A percentile compares a stretch with the other conserved stretches of the same genome.
Conservation (phyloP, 2,113 vertebrate species). For the Puffinus mauretanicus region DNA sequence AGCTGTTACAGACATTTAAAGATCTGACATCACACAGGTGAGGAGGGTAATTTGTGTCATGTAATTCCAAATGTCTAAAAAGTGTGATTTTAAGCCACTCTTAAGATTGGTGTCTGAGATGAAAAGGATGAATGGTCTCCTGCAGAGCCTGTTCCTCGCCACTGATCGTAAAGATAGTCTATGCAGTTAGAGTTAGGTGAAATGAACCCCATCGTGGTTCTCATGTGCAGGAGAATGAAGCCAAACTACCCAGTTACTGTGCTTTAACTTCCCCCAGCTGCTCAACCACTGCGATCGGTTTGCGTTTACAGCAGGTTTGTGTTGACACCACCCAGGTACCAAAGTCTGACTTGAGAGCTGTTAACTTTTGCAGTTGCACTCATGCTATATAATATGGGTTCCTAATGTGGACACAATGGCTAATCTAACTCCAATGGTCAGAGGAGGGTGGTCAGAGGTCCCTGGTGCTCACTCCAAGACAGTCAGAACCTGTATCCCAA, state of each 20-base stretch:
- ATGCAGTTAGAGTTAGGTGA: neutral
- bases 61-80: neutral
- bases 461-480: neutral
- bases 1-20: neutral
- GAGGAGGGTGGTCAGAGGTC: neutral
- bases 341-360: neutral
- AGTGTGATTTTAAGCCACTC: neutral
- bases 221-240: neutral
- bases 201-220: neutral
- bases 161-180: no score
- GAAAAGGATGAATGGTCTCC: neutral
- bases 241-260: neutral
- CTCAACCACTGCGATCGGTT: accelerated
- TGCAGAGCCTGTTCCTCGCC: neutral
- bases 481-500: neutral
- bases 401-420: no score
- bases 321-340: neutral
- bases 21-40: neutral
- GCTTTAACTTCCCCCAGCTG: neutral
- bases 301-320: neutral
- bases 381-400: accelerated
- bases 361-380: neutral
- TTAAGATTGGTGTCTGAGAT: neutral
- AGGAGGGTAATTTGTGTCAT: neutral
- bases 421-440: neutral